These are phyloP conservation scores for Hiodon alosoides DNA, from an alignment of 2,113 vertebrate genomes.

Conservation along the genomic window DNA sequence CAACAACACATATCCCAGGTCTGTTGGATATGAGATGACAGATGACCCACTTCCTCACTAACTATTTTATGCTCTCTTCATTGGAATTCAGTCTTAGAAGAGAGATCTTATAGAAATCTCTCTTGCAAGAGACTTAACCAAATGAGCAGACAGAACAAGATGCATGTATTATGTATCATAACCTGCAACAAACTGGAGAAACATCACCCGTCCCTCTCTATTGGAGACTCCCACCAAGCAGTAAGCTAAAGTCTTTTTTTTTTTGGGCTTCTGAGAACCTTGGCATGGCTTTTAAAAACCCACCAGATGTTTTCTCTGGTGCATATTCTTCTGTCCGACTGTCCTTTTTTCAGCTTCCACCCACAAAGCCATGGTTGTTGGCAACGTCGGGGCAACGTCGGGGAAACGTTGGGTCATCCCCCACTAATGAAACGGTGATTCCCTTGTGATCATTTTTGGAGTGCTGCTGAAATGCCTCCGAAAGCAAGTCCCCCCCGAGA, in stretches of 20 bases:
- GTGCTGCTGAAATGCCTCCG: too few species aligned
- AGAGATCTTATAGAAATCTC: too few species aligned
- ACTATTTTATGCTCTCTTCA: too few species aligned
- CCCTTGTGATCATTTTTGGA: not conserved
- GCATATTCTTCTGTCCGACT: slow-evolving; percentile 62
- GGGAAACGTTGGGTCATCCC: too few species aligned
- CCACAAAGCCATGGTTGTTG: not conserved
- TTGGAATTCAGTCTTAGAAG: too few species aligned
- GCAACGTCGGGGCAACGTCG: not conserved
- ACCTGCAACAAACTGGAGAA: not conserved
- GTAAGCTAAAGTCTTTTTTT: slow-evolving; percentile 29
- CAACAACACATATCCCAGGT: slow-evolving; percentile 4
- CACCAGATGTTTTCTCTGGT: slow-evolving; percentile 59
- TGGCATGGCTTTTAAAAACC: slow-evolving; percentile 37
- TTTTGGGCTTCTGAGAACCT: slow-evolving; percentile 9
- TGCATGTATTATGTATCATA: too few species aligned
- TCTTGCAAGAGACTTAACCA: too few species aligned
- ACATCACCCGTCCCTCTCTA: not conserved
- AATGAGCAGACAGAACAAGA: too few species aligned
- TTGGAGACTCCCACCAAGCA: not conserved
- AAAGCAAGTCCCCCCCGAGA: not conserved
- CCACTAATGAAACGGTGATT: too few species aligned
- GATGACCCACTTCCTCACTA: too few species aligned
- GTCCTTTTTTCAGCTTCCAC: slow-evolving; percentile 18
- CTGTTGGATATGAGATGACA: too few species aligned